Conservation (phyloP, 2,113 vertebrate species). For the Phoxinus phoxinus region DNA sequence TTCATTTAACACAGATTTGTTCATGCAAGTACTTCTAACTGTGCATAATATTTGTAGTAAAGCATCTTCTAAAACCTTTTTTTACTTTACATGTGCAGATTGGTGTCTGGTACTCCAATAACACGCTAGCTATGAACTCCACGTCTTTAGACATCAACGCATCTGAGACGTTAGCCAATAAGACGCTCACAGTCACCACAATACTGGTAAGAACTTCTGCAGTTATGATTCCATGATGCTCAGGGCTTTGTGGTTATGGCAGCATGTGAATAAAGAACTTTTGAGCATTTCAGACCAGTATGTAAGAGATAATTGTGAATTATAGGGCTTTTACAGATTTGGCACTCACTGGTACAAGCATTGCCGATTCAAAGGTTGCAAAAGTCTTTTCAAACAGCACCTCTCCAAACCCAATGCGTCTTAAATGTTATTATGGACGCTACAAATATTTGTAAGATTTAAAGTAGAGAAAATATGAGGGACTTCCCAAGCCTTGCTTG, state of each 20-base stretch:
- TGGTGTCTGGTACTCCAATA: constrained; percentile 88
- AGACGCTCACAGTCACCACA: constrained; percentile 87
- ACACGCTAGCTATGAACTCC: constrained; percentile 87
- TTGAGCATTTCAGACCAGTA: background rate
- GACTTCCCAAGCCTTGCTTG: background rate
- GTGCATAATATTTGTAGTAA: background rate
- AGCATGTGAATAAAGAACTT: background rate
- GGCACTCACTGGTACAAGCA: background rate
- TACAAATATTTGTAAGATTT: background rate
- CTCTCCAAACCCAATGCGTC: background rate
- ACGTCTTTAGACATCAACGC: constrained; percentile 84
- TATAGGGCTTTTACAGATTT: background rate
- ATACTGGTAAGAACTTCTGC: constrained; percentile 81
- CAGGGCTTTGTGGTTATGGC: background rate
- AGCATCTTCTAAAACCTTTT: background rate
- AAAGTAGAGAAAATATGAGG: background rate
- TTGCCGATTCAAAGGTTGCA: background rate
- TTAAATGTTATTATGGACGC: constrained; percentile 4
- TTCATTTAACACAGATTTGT: background rate
- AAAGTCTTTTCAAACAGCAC: background rate
- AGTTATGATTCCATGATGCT: background rate
- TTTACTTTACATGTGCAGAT: constrained; percentile 72
- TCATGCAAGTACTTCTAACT: background rate
- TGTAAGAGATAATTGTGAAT: background rate
- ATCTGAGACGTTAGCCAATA: constrained; percentile 85